phyloP scores from a whole-genome alignment of 2,797 vertebrate genomes.

The Neosalanx taihuensis region DNA sequence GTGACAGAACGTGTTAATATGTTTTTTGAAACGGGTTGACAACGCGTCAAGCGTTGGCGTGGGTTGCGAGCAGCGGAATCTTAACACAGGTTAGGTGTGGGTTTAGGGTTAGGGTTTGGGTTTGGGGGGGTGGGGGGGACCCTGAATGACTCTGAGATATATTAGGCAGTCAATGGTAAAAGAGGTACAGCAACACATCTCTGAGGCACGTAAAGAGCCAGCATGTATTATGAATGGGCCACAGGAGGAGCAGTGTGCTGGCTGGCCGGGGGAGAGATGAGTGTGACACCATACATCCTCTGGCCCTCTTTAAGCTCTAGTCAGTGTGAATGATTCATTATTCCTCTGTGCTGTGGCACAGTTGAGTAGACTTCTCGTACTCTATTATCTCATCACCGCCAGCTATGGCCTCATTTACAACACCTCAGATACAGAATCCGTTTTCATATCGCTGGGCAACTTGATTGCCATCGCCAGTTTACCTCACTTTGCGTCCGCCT shows the following conservation, averaged over 20 bases:
- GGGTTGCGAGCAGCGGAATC: no score
- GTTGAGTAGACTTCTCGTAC: slow-evolving; percentile 33
- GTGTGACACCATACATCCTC: slow-evolving; percentile 28
- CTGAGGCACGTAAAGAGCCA: slow-evolving; percentile 20
- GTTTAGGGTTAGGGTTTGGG: no score
- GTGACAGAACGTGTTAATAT: no score
- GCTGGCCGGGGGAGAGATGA: not conserved
- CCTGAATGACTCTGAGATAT: no score
- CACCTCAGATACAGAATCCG: slow-evolving; percentile 22
- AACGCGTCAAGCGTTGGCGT: no score
- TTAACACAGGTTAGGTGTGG: no score
- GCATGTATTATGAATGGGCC: slow-evolving; percentile 31
- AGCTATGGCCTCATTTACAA: slow-evolving; percentile 33
- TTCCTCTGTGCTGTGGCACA: slow-evolving; percentile 19
- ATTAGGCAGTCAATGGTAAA: not conserved
- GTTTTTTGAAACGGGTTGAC: no score
- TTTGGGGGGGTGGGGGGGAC: no score
- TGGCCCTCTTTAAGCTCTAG: slow-evolving; percentile 40
- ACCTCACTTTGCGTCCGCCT: slow-evolving; percentile 22
- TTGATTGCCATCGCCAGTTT: slow-evolving; percentile 20
- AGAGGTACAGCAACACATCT: slow-evolving; percentile 9
- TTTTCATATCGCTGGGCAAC: slow-evolving; percentile 25
- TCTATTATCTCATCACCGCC: slow-evolving; percentile 45
- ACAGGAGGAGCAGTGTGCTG: slow-evolving; percentile 27
- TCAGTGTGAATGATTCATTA: slow-evolving; percentile 32